Conservation (phyloP, 1,140 invertebrate species). For the Leguminivora glycinivorella region DNA sequence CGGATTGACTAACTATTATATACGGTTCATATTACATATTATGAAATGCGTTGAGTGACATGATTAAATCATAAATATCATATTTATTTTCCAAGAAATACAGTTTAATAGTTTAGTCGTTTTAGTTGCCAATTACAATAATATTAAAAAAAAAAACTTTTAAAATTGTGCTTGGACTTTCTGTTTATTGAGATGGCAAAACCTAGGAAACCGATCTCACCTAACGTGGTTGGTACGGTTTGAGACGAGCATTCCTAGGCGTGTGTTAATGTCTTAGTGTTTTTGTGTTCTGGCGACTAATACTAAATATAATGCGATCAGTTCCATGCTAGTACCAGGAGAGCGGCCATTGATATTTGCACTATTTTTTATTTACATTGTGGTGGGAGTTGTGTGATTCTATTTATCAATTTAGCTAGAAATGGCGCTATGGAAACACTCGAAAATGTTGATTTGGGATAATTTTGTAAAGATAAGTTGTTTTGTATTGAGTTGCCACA, state of each 20-base stretch:
- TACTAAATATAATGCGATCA: not conserved
- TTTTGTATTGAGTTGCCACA: constrained; percentile 12
- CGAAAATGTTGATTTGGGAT: constrained; percentile 4
- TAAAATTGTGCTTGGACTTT: too few relatives aligned
- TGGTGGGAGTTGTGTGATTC: constrained; percentile 28
- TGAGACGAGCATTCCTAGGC: not conserved
- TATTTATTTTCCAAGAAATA: not conserved
- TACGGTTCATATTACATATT: too few relatives aligned
- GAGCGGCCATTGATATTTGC: constrained; percentile 10
- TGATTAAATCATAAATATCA: not conserved
- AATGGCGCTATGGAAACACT: constrained; percentile 23
- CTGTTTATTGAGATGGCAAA: not conserved
- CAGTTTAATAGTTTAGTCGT: not conserved
- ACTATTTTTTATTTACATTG: constrained; percentile 29
- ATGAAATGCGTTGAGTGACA: not conserved
- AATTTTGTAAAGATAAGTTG: constrained; percentile 5
- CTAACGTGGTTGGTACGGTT: not conserved
- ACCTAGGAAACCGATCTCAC: not conserved
- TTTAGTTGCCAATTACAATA: not conserved
- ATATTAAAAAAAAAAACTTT: too few relatives aligned
- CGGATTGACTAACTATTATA: too few relatives aligned
- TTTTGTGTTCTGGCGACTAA: not conserved
- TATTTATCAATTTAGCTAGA: constrained; percentile 17
- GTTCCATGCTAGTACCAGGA: not conserved
- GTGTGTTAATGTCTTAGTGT: not conserved